Conservation (phyloP, 2,797 vertebrate species). For the Morelia viridis region DNA sequence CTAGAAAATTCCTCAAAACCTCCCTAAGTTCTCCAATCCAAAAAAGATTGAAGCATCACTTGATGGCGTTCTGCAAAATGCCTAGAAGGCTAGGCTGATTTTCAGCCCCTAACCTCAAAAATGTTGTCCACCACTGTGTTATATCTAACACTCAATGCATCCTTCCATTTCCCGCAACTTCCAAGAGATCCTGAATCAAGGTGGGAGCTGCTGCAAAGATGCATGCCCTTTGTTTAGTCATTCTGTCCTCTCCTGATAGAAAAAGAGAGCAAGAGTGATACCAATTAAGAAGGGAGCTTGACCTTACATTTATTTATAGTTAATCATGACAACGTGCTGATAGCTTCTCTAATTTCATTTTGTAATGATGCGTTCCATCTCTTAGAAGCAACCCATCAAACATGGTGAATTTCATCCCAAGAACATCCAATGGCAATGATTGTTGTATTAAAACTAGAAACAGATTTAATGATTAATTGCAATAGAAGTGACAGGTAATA, state of each 20-base stretch:
- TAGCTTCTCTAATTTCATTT: background rate
- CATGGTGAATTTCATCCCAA: background rate
- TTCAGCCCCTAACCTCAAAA: background rate
- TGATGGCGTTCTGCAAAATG: background rate
- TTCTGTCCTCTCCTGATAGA: background rate
- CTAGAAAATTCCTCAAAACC: background rate
- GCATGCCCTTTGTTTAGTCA: background rate
- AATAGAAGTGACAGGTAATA: slow-evolving; percentile 7
- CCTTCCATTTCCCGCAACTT: background rate
- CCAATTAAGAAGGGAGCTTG: background rate
- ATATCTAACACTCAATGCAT: background rate
- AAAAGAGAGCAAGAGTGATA: background rate
- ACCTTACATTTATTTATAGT: background rate
- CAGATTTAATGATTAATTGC: slow-evolving; percentile 25
- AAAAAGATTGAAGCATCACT: background rate
- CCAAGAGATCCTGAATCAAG: background rate
- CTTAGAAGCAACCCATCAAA: background rate
- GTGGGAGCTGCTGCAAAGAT: background rate
- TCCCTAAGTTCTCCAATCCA: no score
- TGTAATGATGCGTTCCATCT: background rate
- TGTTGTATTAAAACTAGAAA: slow-evolving; percentile 18
- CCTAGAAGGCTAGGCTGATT: no score
- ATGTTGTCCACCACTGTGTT: background rate
- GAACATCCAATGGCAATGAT: background rate
- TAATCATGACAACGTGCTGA: background rate